Evolutionary conservation across 2,113 vertebrate genomes (phyloP).

Genomic region (Atlantisia rogersi): DNA sequence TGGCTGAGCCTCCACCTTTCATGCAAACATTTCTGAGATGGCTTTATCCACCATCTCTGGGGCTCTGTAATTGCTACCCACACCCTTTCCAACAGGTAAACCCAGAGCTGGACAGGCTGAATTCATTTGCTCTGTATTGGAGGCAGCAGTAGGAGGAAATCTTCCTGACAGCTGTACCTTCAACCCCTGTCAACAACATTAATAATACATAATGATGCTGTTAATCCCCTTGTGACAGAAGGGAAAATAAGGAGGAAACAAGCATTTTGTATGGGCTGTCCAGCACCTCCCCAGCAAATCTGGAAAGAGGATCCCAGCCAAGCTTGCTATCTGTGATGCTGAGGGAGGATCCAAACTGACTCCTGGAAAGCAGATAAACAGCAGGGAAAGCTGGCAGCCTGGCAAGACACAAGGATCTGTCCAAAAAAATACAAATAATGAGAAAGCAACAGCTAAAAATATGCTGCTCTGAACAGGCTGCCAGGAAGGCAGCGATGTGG

Average conservation of each 20-base stretch:
- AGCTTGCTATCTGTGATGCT: not conserved
- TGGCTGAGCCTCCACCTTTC: not conserved
- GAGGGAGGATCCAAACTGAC: not conserved
- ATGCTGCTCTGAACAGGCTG: not conserved
- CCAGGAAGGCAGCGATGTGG: not conserved
- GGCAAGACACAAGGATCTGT: not conserved
- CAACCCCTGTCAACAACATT: not conserved
- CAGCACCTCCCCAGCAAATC: not conserved
- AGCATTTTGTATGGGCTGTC: not conserved
- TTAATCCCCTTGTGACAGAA: not conserved
- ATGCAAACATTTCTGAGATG: not conserved
- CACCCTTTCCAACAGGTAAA: not conserved
- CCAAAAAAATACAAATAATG: not conserved
- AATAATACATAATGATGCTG: not conserved
- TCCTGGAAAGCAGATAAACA: slow-evolving; percentile 28
- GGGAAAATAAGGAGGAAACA: not conserved
- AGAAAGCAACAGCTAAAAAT: slow-evolving; percentile 34
- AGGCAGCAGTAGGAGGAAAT: not conserved
- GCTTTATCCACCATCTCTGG: not conserved
- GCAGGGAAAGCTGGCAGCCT: not conserved
- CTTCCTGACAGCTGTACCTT: not conserved
- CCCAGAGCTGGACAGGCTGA: not conserved
- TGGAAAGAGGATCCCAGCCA: not conserved
- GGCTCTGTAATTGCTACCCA: not conserved
- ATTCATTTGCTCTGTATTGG: not conserved